These are phyloP conservation scores for Chesias legatella DNA, from an alignment of 2,888 invertebrate genomes.

Conservation along the genomic window DNA sequence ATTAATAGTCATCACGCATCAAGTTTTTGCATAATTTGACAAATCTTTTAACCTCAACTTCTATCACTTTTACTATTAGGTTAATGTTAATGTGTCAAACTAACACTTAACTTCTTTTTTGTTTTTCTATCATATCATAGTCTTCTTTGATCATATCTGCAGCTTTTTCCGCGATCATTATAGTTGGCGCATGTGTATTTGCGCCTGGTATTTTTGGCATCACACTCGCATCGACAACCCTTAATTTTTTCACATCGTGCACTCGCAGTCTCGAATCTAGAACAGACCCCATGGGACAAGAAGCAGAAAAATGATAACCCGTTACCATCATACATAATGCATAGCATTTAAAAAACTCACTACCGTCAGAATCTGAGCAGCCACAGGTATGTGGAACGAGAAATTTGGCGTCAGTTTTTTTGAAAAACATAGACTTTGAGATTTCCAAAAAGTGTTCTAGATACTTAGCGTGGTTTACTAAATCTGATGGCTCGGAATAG, in stretches of 20 bases:
- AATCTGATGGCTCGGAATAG: constrained; percentile 2
- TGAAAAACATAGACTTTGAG: constrained; percentile 2
- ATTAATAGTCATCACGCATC: too few relatives aligned
- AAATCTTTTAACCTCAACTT: too few relatives aligned
- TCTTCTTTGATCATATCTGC: constrained; percentile 26
- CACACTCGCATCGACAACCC: constrained; percentile 29
- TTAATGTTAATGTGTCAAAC: too few relatives aligned
- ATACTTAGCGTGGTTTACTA: constrained; percentile 2
- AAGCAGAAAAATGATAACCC: constrained; percentile 22
- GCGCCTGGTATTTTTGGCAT: constrained; percentile 21
- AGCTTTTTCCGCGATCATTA: too few relatives aligned
- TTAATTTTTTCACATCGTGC: constrained; percentile 17
- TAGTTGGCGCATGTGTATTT: constrained; percentile 10
- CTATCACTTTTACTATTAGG: too few relatives aligned
- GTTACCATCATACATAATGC: constrained; percentile 14
- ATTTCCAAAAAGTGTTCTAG: constrained; percentile 4
- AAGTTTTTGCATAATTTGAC: too few relatives aligned
- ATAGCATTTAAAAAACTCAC: constrained; percentile 25
- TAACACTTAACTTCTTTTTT: too few relatives aligned
- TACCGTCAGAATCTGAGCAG: constrained; percentile 3
- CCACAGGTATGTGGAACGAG: constrained; percentile 6
- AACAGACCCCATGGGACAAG: constrained; percentile 27
- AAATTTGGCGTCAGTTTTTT: neutral
- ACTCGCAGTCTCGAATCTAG: constrained; percentile 27
- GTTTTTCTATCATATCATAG: neutral